Conservation (phyloP, 2,113 vertebrate species). For the Gallinago paraguaiae region DNA sequence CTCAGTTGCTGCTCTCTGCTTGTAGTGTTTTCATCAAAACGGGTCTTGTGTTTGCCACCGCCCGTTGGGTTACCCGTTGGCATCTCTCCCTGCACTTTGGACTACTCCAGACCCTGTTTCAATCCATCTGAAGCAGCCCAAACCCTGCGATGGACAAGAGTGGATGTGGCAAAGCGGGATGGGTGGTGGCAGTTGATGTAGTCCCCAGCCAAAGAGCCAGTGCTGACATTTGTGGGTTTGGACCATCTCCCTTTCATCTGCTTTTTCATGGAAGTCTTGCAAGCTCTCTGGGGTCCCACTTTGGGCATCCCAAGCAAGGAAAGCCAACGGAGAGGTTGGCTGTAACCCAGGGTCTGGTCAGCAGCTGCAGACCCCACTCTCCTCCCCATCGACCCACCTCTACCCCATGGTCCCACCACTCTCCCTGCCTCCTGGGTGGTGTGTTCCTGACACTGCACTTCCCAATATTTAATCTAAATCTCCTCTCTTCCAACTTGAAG, state of each 20-base stretch:
- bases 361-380: accelerated
- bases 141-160: accelerated
- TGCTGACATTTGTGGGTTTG: not conserved
- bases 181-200: not conserved
- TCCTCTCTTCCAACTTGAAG: not conserved
- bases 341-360: not conserved
- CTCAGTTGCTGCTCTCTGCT: not conserved
- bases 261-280: not conserved
- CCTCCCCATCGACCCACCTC: not conserved
- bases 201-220: accelerated
- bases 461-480: not conserved
- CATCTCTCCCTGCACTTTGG: not conserved
- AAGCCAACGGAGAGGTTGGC: not conserved
- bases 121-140: not conserved
- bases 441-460: not conserved
- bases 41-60: not conserved
- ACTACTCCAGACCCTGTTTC: not conserved
- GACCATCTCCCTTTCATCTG: not conserved
- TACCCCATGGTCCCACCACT: accelerated
- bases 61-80: not conserved
- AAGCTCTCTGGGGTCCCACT: accelerated
- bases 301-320: not conserved
- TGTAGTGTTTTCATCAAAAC: not conserved
- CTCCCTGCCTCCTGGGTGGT: not conserved
- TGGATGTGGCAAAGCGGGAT: accelerated